These are phyloP conservation scores for Ryuthela nishihirai DNA, from an alignment of 2,888 invertebrate species.

Conservation along the genomic window DNA sequence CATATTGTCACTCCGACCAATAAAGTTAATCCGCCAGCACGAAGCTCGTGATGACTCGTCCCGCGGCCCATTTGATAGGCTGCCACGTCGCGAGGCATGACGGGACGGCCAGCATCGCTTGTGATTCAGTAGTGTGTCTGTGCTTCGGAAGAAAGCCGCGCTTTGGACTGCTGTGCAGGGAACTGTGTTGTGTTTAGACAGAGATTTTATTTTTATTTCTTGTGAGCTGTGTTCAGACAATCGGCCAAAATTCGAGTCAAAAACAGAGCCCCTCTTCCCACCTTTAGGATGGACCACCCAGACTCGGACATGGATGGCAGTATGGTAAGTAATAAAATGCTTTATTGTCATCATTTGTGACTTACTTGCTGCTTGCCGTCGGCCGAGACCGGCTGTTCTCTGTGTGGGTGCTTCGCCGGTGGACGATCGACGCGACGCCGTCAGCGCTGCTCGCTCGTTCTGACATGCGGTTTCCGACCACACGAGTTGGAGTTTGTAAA, in stretches of 20 bases:
- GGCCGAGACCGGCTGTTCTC: too few species aligned
- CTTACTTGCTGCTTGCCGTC: too few species aligned
- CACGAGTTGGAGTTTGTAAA: too few species aligned
- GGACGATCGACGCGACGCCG: too few species aligned
- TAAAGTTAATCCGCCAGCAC: conserved; percentile 19
- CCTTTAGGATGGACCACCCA: conserved; percentile 42
- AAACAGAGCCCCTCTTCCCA: conserved; percentile 43
- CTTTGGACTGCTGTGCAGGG: not conserved
- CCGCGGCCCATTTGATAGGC: conserved; percentile 21
- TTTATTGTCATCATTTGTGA: too few species aligned
- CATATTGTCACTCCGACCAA: conserved; percentile 23
- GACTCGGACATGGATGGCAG: conserved; percentile 38
- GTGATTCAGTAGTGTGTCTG: conserved; percentile 14
- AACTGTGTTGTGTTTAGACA: not conserved
- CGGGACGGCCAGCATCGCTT: conserved; percentile 5
- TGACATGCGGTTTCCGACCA: too few species aligned
- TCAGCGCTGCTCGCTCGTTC: too few species aligned
- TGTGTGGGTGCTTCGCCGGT: too few species aligned
- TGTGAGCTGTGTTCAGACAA: conserved; percentile 19
- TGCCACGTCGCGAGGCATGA: conserved; percentile 1
- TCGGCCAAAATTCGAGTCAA: conserved; percentile 44
- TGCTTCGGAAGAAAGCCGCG: not conserved
- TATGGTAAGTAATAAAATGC: conserved; percentile 42
- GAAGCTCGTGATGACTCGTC: not conserved
- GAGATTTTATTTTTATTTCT: conserved; percentile 6